Evolutionary conservation across 2,888 invertebrate genomes (phyloP).

Genomic region (Chouioia cunea): DNA sequence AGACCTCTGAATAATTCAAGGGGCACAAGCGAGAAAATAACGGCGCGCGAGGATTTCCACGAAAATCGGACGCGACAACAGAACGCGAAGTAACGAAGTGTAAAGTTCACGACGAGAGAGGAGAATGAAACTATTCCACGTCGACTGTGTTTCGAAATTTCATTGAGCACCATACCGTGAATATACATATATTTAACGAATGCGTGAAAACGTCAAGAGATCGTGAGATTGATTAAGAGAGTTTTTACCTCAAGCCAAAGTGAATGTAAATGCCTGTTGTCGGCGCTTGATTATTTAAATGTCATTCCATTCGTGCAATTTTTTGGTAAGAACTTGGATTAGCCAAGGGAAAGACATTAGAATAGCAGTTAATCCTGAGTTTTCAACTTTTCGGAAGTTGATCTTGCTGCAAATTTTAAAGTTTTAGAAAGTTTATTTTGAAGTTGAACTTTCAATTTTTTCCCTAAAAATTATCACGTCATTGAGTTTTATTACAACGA

Average conservation of each 20-base stretch:
- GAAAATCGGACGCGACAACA: constrained; percentile 27
- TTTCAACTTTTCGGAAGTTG: no score
- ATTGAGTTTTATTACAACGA: no score
- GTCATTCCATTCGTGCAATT: constrained; percentile 2
- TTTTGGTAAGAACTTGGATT: background rate
- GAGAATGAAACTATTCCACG: constrained; percentile 32
- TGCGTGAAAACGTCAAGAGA: constrained; percentile 12
- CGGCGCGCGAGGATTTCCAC: constrained; percentile 11
- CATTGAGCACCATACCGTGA: constrained; percentile 33
- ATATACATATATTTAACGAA: background rate
- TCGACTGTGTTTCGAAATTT: constrained; percentile 49
- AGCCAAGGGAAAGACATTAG: background rate
- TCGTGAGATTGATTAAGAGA: constrained; percentile 23
- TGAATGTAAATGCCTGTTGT: background rate
- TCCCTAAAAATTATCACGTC: no score
- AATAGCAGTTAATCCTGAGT: no score
- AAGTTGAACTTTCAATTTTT: no score
- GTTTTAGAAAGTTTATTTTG: no score
- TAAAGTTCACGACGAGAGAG: constrained; percentile 25
- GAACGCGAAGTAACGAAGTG: constrained; percentile 35
- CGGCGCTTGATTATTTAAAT: constrained; percentile 16
- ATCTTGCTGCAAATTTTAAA: no score
- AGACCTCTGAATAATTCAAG: constrained; percentile 40
- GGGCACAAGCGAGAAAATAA: constrained; percentile 17
- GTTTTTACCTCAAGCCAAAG: background rate